Percentiles rank a stretch among this genome's conserved stretches.
phyloP scores from a whole-genome alignment of 2,113 vertebrate species.

The Nibea albiflora region DNA sequence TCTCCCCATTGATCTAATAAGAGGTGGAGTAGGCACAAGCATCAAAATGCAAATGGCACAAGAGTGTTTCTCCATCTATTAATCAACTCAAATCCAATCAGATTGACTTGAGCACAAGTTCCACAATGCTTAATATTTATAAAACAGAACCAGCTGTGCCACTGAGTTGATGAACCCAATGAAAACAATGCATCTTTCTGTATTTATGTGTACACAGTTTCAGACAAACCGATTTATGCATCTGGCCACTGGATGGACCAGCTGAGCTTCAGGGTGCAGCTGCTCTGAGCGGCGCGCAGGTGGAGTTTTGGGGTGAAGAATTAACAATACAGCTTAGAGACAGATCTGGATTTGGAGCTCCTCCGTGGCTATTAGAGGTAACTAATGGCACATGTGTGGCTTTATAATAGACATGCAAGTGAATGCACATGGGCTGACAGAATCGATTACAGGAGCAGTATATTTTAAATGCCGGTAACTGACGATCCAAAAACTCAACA shows the following conservation, averaged over 20 bases:
- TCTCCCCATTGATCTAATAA: neutral
- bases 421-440: slow-evolving; percentile 26
- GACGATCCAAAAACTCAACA: slow-evolving; percentile 9
- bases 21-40: neutral
- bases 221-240: neutral
- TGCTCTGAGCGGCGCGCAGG: neutral
- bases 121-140: neutral
- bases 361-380: slow-evolving; percentile 5
- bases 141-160: neutral
- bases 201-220: neutral
- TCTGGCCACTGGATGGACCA: neutral
- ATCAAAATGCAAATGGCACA: neutral
- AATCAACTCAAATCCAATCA: neutral
- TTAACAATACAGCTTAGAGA: slow-evolving; percentile 25
- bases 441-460: slow-evolving; percentile 17
- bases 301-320: slow-evolving; percentile 1
- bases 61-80: neutral
- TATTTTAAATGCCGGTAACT: slow-evolving; percentile 1
- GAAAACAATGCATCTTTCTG: neutral
- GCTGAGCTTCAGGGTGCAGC: neutral
- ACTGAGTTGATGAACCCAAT: neutral
- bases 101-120: neutral
- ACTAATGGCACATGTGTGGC: neutral
- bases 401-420: no score
- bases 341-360: slow-evolving; percentile 45